Evolutionary conservation across 2,888 invertebrate species (phyloP), one percentile per base, ranked within the genome.

Genomic region (Tolmerus cingulatus): DNA sequence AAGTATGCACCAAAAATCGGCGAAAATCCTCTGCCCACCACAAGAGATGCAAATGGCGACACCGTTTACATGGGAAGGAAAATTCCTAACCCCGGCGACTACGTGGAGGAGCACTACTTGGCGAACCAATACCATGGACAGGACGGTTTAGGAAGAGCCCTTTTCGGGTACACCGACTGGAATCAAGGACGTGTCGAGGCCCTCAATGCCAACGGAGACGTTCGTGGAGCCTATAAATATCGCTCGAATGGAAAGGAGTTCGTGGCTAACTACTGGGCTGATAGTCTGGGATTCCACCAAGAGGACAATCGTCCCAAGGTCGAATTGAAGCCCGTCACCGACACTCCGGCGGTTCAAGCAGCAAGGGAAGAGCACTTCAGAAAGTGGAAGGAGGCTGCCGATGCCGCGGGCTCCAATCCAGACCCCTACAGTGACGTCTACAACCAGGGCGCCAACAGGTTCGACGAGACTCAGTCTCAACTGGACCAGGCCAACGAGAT

Each of bases 271-370:
- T 96, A 96, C 91, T 96, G 95, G 94, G 96, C 96, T 87, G 96
- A 96, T 91, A 94, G 94, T 89, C 93, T 94, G 89, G 96, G 96
- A n/a, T 96, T 96, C 93, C 96, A 96, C 92, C 96, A 96, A 89
- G 94, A 95, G 88, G 96, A 96, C 90, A 96, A 96, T 91, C 92
- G 95, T 2, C 95, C 95, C 16, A 94, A 95, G 90, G 93, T 94
- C 82, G 93, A 93, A 82, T 94, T 95, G 86, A 92, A 94, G 90
- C 95, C 95, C 0, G 94, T 94, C 14, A 94, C 95, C 89, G 96
- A 96, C 91, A 95, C 95, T 0, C 95, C 95, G 0, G 96, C 95
- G 88, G 96, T 96, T 4, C 93, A 94, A 87, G 95, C 94, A 19
- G 96, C 96, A 46, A 94, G 96, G 88, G 94, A 95, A 82, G 95